Percentiles rank a stretch among this genome's conserved stretches.
phyloP scores from a whole-genome alignment of 2,797 vertebrate genomes.

The Syngnathus acus region DNA sequence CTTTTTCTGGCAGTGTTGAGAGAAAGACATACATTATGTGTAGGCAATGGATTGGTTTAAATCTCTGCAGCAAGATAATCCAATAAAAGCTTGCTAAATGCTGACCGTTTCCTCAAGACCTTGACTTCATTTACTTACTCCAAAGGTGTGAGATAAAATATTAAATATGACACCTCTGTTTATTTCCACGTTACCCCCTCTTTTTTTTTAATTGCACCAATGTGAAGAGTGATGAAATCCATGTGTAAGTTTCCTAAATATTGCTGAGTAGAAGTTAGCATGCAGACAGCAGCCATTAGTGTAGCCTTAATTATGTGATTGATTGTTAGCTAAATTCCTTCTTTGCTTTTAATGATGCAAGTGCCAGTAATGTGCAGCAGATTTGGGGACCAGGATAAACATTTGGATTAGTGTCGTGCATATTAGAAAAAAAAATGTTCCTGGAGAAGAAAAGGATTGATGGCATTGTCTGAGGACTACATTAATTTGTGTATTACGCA shows the following conservation, averaged over 20 bases:
- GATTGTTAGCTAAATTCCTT: slow-evolving; percentile 67
- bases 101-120: slow-evolving; percentile 22
- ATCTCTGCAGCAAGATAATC: no score
- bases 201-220: slow-evolving; percentile 59
- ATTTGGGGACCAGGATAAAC: slow-evolving; percentile 46
- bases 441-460: slow-evolving; percentile 44
- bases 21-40: no score
- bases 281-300: slow-evolving; percentile 63
- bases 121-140: slow-evolving; percentile 19
- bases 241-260: slow-evolving; percentile 58
- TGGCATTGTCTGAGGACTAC: slow-evolving; percentile 39
- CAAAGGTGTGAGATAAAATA: slow-evolving; percentile 11
- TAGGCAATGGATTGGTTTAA: no score
- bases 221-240: slow-evolving; percentile 67
- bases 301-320: slow-evolving; percentile 62
- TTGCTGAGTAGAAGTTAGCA: slow-evolving; percentile 61
- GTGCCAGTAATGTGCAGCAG: slow-evolving; percentile 65
- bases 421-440: slow-evolving; percentile 47
- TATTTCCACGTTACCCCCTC: slow-evolving; percentile 31
- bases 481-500: slow-evolving; percentile 48
- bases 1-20: no score
- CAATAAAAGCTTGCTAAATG: slow-evolving; percentile 6
- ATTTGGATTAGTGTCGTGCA: slow-evolving; percentile 34
- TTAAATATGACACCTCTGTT: slow-evolving; percentile 30
- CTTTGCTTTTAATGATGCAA: slow-evolving; percentile 68